Base-by-base conservation (phyloP, 2,888 invertebrate species). In the Drosophila algonquin region DNA sequence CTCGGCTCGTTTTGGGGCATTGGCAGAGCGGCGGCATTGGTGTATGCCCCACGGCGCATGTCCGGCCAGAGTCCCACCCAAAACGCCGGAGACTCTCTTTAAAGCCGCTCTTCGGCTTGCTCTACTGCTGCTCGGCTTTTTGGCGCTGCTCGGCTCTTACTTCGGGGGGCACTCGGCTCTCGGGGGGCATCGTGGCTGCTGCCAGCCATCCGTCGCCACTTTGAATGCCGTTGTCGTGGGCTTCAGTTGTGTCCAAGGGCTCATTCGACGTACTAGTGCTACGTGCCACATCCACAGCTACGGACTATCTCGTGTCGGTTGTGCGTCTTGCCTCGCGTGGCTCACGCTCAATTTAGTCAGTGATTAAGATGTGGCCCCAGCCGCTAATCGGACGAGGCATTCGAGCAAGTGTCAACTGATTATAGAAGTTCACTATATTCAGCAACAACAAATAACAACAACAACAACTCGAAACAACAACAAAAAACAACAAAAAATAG, bases 201-300 rank as follows among this genome's bases (percentile, higher is more conserved):
- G 79, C 79, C 81, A 79, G 79, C 40, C 57, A 79, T 74, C 74
- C 54, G 80, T 84, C 76, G 90, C 77, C 91, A 91, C 90, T 91
- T 84, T 81, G 86, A 86, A 86, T 85, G 90, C 87, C 90, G 86
- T 88, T 84, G 87, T 83, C 89, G 86, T 86, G 84, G 90, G 89
- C 88, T 86, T 77, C 90, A 83, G 89, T 88, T 82, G 84, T 84
- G 82, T 58, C 57, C 56, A 55, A 55, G 62, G 73, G 46, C 50
- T 48, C 46, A 52, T 46, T 64, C n/a, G n/a, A n/a, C n/a, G n/a
- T 12, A 35, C 35, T 18, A 18, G 12, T 12, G 12, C 12, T 40
- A 40, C 40, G 40, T 40, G 14, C 14, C 2, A 40, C 40, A 40
- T 40, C 40, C 18, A 14, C 40, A 14, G 40, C 14, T 56, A 55